Evolutionary conservation across 2,888 invertebrate species (phyloP), one percentile per base, ranked within the genome.

Genomic region (Cynaeus angustus): DNA sequence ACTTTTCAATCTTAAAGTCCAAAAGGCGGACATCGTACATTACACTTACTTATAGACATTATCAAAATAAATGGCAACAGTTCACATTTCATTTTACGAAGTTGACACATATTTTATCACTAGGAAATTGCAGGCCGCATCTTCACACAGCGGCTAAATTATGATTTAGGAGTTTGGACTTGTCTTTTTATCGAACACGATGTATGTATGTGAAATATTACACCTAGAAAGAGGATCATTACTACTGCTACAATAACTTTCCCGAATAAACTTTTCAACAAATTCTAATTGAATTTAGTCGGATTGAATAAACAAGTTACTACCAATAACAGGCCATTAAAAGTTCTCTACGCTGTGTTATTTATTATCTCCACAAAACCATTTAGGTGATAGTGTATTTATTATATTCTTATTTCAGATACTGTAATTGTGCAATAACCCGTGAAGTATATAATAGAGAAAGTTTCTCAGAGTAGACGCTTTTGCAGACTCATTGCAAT

Each of bases 401-500:
- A 64, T 69, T 52, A 52, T 65, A 65, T 58, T 65, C 58, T 50
- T 43, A 56, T 55, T 62, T 52, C 38, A 14, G 41, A 43, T 41
- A 66, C 43, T 61, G 52, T 75, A 72, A 75, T 73, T 68, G 75
- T 72, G 71, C 75, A 75, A 77, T 75, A 75, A 71, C 73, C 72
- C 72, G 74, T 71, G 58, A 73, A 77, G 70, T 65, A 76, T 70
- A 74, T 72, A 72, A 73, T 74, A 74, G 72, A 55, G 53, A 66
- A 72, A 72, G 74, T 74, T 72, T 68, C 37, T 37, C 66, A 14
- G 66, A 43, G 53, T 55, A 56, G 59, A 48, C 61, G 62, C 64
- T 58, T 58, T 38, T 33, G 58, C 61, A 61, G 69, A 64, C 72
- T 77, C 78, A 81, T 82, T 79, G 79, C 78, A 78, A 82, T 82